These are phyloP conservation scores for Eudyptes chrysolophus DNA, from an alignment of 2,113 vertebrate genomes.

Conservation along the genomic window DNA sequence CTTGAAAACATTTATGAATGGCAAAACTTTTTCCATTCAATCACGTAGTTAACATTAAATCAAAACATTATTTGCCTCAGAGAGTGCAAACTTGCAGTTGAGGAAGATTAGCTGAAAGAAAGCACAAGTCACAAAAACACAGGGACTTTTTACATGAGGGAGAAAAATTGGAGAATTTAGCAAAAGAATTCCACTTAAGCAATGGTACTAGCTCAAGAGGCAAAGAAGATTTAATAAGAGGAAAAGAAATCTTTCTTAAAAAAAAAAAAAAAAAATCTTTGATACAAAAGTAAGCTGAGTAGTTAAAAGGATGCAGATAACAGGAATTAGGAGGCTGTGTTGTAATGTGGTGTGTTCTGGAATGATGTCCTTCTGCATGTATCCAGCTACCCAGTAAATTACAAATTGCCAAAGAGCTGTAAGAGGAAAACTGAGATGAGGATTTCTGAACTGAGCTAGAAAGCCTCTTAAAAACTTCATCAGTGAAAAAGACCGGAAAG, in stretches of 20 bases:
- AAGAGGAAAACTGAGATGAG: background rate
- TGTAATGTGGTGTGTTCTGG: fast-evolving
- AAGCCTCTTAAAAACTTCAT: background rate
- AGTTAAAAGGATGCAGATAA: background rate
- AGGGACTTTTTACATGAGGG: background rate
- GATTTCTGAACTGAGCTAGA: background rate
- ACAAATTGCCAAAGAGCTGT: background rate
- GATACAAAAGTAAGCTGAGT: background rate
- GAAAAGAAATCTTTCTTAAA: background rate
- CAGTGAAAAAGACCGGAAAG: background rate
- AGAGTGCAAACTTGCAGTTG: background rate
- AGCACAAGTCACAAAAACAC: background rate
- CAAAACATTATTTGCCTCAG: background rate
- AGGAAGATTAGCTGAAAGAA: background rate
- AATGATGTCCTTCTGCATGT: background rate
- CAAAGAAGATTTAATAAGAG: background rate
- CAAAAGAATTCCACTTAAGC: background rate
- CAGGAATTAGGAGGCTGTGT: background rate
- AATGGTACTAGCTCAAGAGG: background rate
- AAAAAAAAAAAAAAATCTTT: background rate
- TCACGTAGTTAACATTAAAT: background rate
- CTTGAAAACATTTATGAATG: background rate
- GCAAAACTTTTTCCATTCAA: background rate
- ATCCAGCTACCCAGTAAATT: background rate
- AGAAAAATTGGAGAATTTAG: background rate